Conservation (phyloP, 2,113 vertebrate genomes). For the Grammomys surdaster region DNA sequence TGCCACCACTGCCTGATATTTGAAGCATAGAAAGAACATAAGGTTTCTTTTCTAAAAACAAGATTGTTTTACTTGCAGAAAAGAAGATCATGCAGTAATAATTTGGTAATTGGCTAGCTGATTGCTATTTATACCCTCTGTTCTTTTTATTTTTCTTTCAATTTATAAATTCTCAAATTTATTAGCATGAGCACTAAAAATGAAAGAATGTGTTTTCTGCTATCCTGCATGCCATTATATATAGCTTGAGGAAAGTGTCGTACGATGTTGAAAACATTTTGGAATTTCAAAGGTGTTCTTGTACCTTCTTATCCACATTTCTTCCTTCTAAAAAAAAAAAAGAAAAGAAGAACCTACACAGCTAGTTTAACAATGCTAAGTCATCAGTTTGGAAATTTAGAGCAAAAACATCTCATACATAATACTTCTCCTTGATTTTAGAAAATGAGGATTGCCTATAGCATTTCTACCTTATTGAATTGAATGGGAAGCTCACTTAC, state of each 20-base stretch:
- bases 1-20: too few relatives aligned
- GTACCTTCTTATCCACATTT: not conserved
- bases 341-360: not conserved
- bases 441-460: not conserved
- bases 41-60: not conserved
- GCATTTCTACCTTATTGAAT: not conserved
- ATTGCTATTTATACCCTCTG: not conserved
- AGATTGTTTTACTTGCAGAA: not conserved
- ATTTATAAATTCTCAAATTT: not conserved
- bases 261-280: not conserved
- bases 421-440: not conserved
- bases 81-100: not conserved
- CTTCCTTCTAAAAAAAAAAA: not conserved
- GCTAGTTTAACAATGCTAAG: not conserved
- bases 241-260: accelerated
- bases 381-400: not conserved
- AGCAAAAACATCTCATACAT: not conserved
- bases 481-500: not conserved
- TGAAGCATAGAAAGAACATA: not conserved
- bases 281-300: not conserved
- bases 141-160: not conserved
- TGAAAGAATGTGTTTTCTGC: not conserved
- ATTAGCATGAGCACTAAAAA: not conserved
- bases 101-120: not conserved
- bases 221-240: too few relatives aligned